A percentile compares a stretch with the other conserved stretches of the same genome.
phyloP scores from a whole-genome alignment of 1,140 invertebrate genomes.

The Tyrophagus putrescentiae region DNA sequence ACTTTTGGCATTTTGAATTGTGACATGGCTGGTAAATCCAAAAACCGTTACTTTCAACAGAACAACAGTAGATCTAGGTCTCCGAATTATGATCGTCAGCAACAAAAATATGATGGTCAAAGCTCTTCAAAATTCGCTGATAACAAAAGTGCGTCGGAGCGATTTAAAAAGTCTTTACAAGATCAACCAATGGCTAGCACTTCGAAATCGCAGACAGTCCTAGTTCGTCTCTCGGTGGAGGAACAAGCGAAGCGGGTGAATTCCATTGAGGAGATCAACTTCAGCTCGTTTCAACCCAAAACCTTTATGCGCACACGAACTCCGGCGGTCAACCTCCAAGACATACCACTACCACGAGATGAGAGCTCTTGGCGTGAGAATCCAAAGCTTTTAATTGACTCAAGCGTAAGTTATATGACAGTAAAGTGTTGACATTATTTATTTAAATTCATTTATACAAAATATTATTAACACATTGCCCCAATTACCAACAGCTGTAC shows the following conservation, averaged over 20 bases:
- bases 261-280: constrained; percentile 11
- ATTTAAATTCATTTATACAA: not conserved
- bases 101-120: not conserved
- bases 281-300: constrained; percentile 4
- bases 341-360: constrained; percentile 10
- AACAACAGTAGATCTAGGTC: not conserved
- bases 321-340: not conserved
- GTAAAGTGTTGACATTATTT: too few relatives aligned
- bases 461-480: not conserved
- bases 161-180: constrained; percentile 12
- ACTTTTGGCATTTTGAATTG: not conserved
- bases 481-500: not conserved
- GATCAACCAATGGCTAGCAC: not conserved
- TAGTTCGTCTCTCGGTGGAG: not conserved
- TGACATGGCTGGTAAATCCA: not conserved
- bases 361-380: not conserved
- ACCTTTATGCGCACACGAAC: not conserved
- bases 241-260: constrained; percentile 9
- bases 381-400: not conserved
- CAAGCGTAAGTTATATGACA: not conserved
- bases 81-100: not conserved
- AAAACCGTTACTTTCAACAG: constrained; percentile 16
- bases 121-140: not conserved
- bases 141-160: constrained; percentile 13
- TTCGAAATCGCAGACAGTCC: not conserved